phyloP scores from a whole-genome alignment of 2,797 vertebrate genomes.

The Manis pentadactyla region DNA sequence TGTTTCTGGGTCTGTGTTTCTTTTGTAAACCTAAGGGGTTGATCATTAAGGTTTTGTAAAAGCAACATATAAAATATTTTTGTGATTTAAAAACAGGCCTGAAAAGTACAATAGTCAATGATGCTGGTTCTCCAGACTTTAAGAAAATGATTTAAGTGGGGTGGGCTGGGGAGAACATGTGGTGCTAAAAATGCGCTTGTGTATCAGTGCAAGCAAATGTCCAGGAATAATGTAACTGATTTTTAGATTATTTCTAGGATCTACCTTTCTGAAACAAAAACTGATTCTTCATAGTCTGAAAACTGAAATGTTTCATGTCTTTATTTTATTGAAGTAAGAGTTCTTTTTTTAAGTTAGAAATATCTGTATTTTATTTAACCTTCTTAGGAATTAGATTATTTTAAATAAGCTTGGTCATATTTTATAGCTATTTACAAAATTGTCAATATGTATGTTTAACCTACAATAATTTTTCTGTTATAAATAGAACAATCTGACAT shows the following conservation, averaged over 20 bases:
- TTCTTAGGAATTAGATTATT: conserved; percentile 8
- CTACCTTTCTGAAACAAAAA: conserved; percentile 13
- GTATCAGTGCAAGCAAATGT: background rate
- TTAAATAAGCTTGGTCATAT: background rate
- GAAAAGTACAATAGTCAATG: background rate
- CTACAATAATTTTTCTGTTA: background rate
- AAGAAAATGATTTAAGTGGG: background rate
- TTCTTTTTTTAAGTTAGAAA: background rate
- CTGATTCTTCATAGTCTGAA: background rate
- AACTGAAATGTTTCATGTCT: conserved; percentile 10
- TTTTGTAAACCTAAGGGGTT: background rate
- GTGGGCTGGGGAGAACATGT: background rate
- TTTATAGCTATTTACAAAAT: conserved; percentile 32
- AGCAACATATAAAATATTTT: conserved; percentile 39
- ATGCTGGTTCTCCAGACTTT: conserved; percentile 26
- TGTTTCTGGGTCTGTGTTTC: conserved; percentile 1
- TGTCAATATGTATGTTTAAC: background rate
- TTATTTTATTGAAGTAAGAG: conserved; percentile 10
- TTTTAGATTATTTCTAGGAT: background rate
- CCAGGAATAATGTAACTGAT: background rate
- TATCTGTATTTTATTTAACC: conserved; percentile 8
- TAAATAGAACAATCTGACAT: background rate
- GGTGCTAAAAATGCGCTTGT: conserved; percentile 5
- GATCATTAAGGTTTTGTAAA: conserved; percentile 13
- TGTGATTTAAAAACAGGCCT: background rate